Conservation (phyloP, 2,888 invertebrate species). For the Vanessa cardui region DNA sequence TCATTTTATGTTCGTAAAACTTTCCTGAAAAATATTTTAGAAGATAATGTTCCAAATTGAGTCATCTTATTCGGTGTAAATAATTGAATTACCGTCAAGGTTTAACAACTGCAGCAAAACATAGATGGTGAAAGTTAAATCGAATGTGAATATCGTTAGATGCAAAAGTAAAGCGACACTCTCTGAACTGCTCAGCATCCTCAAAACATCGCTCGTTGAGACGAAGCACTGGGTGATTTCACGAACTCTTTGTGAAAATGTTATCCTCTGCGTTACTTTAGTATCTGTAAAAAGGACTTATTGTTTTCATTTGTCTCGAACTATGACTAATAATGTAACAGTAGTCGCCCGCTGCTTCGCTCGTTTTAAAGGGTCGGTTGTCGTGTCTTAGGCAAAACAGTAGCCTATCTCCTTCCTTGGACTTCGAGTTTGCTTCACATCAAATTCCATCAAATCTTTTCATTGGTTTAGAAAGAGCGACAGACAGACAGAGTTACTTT, state of each 20-base stretch:
- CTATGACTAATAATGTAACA: too few species aligned
- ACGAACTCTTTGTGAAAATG: slow-evolving; percentile 10
- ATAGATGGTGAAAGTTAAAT: background rate
- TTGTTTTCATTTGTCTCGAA: background rate
- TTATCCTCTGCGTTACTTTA: background rate
- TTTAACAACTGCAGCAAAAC: background rate
- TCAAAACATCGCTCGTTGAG: slow-evolving; percentile 8
- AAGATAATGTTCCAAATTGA: background rate
- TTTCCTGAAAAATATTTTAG: background rate
- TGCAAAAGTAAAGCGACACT: slow-evolving; percentile 7
- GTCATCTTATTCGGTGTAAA: too few species aligned
- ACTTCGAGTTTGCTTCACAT: too few species aligned
- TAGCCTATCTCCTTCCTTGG: too few species aligned
- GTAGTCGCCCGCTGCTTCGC: too few species aligned
- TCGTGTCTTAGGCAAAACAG: too few species aligned
- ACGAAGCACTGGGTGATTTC: slow-evolving; percentile 10
- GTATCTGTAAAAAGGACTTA: slow-evolving; percentile 11
- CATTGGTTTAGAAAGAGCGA: too few species aligned
- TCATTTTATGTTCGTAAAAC: background rate
- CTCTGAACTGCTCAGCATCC: slow-evolving; percentile 10
- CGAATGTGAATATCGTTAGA: background rate
- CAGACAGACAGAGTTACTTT: too few species aligned
- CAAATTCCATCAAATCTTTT: too few species aligned
- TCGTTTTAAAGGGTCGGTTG: background rate
- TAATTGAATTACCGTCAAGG: background rate